Evolutionary conservation across 53 echinoderm and acorn worm species (phyloP).

Genomic region (Paelopatides confundens): DNA sequence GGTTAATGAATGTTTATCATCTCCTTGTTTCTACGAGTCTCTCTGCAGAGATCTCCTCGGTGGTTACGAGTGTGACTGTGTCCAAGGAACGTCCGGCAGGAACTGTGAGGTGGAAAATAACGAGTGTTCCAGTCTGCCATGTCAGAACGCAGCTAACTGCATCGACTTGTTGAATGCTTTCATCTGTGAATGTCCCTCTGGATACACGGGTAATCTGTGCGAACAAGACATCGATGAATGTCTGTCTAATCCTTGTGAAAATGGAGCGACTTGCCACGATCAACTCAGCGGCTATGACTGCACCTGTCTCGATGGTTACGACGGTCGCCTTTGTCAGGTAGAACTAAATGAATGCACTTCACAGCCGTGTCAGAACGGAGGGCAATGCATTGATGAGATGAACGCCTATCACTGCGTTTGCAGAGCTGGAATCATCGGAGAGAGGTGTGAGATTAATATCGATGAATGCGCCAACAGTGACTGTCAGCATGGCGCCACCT

Average conservation of each 20-base stretch:
- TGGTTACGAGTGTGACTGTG: conserved; percentile 77
- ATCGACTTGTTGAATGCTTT: conserved; percentile 76
- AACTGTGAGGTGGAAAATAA: conserved; percentile 83
- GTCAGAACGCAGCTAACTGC: conserved; percentile 79
- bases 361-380: conserved; percentile 83
- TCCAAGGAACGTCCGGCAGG: conserved; percentile 71
- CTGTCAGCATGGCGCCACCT: conserved; percentile 83
- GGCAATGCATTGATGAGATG: conserved; percentile 68
- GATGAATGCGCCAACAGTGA: conserved; percentile 80
- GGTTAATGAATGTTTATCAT: conserved; percentile 84
- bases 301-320: conserved; percentile 70
- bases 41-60: conserved; percentile 81
- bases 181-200: conserved; percentile 70
- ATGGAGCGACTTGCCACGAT: conserved; percentile 78
- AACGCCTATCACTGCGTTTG: conserved; percentile 77
- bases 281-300: conserved; percentile 74
- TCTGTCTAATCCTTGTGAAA: conserved; percentile 77
- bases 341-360: conserved; percentile 89
- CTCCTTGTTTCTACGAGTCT: conserved; percentile 82
- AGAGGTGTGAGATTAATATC: conserved; percentile 71
- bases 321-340: conserved; percentile 69
- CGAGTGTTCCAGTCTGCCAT: conserved; percentile 84
- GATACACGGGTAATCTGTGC: conserved; percentile 74
- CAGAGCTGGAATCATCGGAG: conserved; percentile 77
- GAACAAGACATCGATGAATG: conserved; percentile 88